These are phyloP conservation scores for Anthopleura sola DNA, from an alignment of 64 coral and sea anemone genomes.

Conservation along the genomic window DNA sequence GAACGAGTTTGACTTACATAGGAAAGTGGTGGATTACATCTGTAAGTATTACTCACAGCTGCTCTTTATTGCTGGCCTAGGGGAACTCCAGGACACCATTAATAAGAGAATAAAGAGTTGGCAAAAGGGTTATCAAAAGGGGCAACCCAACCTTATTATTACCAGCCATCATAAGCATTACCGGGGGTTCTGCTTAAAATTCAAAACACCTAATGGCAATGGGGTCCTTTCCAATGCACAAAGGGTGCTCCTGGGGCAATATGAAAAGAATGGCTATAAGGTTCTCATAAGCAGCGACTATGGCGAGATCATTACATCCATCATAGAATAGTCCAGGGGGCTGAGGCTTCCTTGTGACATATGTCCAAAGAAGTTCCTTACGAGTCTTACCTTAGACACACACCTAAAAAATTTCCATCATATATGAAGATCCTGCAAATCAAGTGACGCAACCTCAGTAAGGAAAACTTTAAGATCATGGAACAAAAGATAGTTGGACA, in stretches of 20 bases:
- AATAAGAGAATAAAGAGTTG: not conserved
- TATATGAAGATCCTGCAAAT: no score
- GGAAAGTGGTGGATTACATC: constrained; percentile 16
- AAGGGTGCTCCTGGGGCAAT: no score
- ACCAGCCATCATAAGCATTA: not conserved
- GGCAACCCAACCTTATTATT: not conserved
- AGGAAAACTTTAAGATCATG: no score
- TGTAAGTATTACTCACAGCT: not conserved
- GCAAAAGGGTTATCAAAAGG: constrained; percentile 9
- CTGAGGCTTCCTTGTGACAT: no score
- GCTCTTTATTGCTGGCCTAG: constrained; percentile 1
- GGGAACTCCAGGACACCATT: constrained; percentile 1
- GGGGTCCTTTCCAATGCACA: not conserved
- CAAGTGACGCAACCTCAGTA: no score
- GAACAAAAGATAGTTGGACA: no score
- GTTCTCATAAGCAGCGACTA: no score
- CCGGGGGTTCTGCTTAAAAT: not conserved
- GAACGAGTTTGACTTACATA: not conserved
- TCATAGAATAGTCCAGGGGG: no score
- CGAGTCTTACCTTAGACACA: no score
- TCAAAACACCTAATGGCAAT: constrained; percentile 1
- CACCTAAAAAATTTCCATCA: no score
- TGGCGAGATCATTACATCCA: no score
- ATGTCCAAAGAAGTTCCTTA: no score
- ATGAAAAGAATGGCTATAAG: not conserved